Base-by-base conservation (phyloP, 2,797 vertebrate species). In the Hyperoplus immaculatus region DNA sequence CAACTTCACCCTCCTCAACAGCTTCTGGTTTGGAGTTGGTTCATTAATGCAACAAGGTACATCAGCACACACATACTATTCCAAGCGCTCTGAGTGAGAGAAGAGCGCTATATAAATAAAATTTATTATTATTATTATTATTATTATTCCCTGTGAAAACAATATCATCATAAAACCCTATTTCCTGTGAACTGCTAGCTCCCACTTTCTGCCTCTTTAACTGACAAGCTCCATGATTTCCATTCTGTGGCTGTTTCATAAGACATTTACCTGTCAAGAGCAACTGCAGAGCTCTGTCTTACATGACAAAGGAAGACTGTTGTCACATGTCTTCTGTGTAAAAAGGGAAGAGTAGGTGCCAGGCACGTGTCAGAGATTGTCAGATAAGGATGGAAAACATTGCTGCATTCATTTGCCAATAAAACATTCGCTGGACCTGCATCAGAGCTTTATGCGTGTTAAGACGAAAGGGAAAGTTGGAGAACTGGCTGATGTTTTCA, bases 11-110 rank as follows among this genome's bases (percentile, higher is more conserved):
- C 95, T 99, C 13, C 88, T 99, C 29, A 99, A 99, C 95, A 99
- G 98, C 93, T 99, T 99, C 95, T 99, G 98, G 98, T 99, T 99
- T 0, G 98, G 98, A 68, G 97, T 99, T 61, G 98, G 98, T 47
- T 98, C 98, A 1, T 94, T 99, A 82, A 99, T 99, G 98, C 98
- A 99, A 87, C 98, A 94, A 93, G 93, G 93, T 94, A 91, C 7
- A 63, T 12, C 2, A 8, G 39, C 0, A 6, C 65, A 43, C 53
- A 61, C 66, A 42, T 74, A 9, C 10, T 59, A 42, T 45, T 78
- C 5, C 55, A n/a, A n/a, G n/a, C n/a, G n/a, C n/a, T n/a, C n/a
- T n/a, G n/a, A n/a, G n/a, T n/a, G n/a, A n/a, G n/a, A n/a, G n/a
- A n/a, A n/a, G n/a, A n/a, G n/a, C n/a, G n/a, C n/a, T n/a, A n/a